Conservation (phyloP, 1,140 invertebrate species). For the Camponotus vicinus region DNA sequence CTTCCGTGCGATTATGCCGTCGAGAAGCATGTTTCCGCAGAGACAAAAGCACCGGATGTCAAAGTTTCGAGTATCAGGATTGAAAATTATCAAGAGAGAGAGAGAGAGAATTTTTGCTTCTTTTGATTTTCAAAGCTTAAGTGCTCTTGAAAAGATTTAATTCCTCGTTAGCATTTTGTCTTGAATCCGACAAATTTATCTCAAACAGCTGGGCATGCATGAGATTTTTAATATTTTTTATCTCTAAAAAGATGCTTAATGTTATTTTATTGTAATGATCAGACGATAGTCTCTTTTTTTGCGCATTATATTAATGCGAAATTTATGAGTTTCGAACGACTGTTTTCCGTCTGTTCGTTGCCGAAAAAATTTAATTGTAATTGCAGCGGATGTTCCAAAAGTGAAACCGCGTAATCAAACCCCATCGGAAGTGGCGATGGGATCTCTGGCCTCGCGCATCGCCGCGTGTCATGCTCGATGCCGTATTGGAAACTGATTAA, state of each 20-base stretch:
- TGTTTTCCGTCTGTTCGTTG: neutral
- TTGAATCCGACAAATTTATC: neutral
- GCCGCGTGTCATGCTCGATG: conserved; percentile 3
- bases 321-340: neutral
- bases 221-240: neutral
- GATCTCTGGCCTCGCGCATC: neutral
- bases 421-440: neutral
- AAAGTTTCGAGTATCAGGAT: neutral
- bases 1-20: conserved; percentile 53
- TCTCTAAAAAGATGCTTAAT: neutral
- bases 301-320: neutral
- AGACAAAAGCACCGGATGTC: conserved; percentile 31
- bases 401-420: neutral
- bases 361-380: neutral
- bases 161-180: neutral
- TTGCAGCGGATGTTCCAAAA: neutral
- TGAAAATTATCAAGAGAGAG: neutral
- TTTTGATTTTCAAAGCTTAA: neutral
- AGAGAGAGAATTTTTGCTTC: neutral
- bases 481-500: conserved; percentile 66
- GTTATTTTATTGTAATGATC: neutral
- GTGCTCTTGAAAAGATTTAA: neutral
- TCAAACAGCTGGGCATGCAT: neutral
- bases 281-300: neutral
- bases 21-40: conserved; percentile 7